phyloP scores from a whole-genome alignment of 2,113 vertebrate genomes.

The Notarius quadriscutis region DNA sequence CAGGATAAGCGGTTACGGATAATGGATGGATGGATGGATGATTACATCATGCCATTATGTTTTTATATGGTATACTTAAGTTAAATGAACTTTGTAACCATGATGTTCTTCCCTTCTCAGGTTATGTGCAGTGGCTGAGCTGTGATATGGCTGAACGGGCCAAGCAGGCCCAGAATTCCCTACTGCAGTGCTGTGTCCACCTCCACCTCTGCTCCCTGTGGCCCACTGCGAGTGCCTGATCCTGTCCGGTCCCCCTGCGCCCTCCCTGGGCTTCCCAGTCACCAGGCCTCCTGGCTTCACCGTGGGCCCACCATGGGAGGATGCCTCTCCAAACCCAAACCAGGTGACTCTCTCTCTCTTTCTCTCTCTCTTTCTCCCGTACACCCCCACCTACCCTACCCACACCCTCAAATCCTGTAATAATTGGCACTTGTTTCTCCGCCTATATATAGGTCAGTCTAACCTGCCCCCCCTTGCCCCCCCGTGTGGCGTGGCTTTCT shows the following conservation, averaged over 20 bases:
- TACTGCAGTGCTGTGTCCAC: slow-evolving; percentile 59
- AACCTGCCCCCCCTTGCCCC: slow-evolving; percentile 44
- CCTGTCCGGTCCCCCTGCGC: slow-evolving; percentile 56
- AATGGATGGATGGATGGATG: background rate
- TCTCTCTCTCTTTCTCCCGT: background rate
- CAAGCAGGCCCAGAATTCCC: slow-evolving; percentile 63
- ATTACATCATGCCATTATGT: background rate
- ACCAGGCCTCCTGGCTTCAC: slow-evolving; percentile 52
- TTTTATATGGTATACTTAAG: background rate
- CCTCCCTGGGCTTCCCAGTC: slow-evolving; percentile 62
- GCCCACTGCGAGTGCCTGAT: slow-evolving; percentile 56
- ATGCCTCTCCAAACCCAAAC: slow-evolving; percentile 98
- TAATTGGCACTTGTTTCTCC: slow-evolving; percentile 49
- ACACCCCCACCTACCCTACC: background rate
- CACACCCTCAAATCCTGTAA: slow-evolving; percentile 41
- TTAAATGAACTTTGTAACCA: background rate
- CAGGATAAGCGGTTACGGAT: no score
- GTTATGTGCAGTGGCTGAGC: slow-evolving; percentile 68
- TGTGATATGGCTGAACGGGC: slow-evolving; percentile 71
- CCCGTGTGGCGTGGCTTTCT: slow-evolving; percentile 51
- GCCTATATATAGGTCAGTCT: slow-evolving; percentile 56
- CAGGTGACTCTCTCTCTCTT: slow-evolving; percentile 74
- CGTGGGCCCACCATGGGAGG: slow-evolving; percentile 86
- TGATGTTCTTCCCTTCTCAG: slow-evolving; percentile 51
- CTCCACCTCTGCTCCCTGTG: slow-evolving; percentile 55